A percentile compares a stretch with the other conserved stretches of the same genome.
Evolutionary conservation across 2,113 vertebrate species (phyloP).

Genomic region (Nannobrachium achirus): DNA sequence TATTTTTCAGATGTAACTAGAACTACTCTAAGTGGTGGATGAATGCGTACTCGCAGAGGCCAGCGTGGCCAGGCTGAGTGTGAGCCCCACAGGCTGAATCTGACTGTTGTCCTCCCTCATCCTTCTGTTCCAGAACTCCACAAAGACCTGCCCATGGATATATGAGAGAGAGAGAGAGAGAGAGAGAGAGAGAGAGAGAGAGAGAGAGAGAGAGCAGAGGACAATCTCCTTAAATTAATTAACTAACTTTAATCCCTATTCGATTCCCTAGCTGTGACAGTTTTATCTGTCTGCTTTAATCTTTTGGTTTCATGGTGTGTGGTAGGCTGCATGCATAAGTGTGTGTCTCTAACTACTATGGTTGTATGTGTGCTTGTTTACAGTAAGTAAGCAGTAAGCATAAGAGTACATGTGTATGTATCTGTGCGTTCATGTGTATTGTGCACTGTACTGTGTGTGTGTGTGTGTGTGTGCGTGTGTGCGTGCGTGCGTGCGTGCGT

Average conservation of each 20-base stretch:
- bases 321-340: too few species aligned
- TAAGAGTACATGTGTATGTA: neutral
- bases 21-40: neutral
- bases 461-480: conserved; percentile 5
- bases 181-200: conserved; percentile 1
- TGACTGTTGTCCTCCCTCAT: conserved; percentile 79
- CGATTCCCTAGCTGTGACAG: too few species aligned
- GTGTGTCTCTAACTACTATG: too few species aligned
- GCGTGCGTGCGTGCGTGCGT: neutral
- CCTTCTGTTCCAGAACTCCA: conserved; percentile 90
- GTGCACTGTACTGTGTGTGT: too few species aligned
- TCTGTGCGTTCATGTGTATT: too few species aligned
- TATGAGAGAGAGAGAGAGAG: conserved; percentile 2
- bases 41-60: conserved; percentile 85
- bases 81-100: conserved; percentile 88
- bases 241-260: too few species aligned
- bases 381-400: neutral
- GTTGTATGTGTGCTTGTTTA: too few species aligned
- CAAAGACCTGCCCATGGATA: conserved; percentile 79
- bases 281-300: too few species aligned
- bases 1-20: neutral
- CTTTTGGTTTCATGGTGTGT: too few species aligned
- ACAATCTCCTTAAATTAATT: neutral
- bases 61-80: conserved; percentile 84
- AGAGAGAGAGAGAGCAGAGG: neutral